Evolutionary conservation across 2,113 vertebrate genomes (phyloP).

Genomic region (Xiphophorus maculatus): DNA sequence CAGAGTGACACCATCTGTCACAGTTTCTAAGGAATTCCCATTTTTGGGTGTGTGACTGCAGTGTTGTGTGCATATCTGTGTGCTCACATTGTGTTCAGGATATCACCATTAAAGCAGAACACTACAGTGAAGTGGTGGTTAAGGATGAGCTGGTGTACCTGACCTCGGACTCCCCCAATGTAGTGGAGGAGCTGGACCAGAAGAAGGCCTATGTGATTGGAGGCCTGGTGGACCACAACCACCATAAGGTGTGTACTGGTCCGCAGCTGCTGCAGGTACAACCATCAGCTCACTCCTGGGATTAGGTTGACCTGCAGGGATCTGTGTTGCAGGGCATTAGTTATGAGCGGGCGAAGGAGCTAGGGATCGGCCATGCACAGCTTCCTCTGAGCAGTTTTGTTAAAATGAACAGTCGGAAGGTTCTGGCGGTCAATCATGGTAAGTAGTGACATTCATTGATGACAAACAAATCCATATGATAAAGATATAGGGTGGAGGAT

Average conservation of each 20-base stretch:
- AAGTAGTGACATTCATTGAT: conserved; percentile 49
- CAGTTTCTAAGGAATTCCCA: too few species aligned
- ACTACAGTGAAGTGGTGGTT: conserved; percentile 86
- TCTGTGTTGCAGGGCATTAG: conserved; percentile 85
- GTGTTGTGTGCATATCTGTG: background rate
- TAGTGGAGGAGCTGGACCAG: conserved; percentile 89
- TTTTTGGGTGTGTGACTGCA: too few species aligned
- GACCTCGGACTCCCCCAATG: conserved; percentile 94
- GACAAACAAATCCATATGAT: too few species aligned
- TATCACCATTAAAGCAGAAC: conserved; percentile 87
- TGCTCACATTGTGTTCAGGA: conserved; percentile 76
- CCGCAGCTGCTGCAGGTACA: background rate
- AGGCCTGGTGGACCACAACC: conserved; percentile 97
- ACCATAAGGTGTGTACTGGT: conserved; percentile 87
- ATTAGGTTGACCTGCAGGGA: too few species aligned
- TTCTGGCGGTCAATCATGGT: conserved; percentile 97
- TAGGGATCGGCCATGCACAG: conserved; percentile 90
- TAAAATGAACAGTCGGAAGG: conserved; percentile 97
- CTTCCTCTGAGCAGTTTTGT: conserved; percentile 93
- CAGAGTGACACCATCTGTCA: too few species aligned
- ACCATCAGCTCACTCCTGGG: too few species aligned
- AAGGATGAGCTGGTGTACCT: conserved; percentile 93
- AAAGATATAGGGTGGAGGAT: too few species aligned
- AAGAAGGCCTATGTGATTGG: conserved; percentile 94
- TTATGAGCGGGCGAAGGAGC: conserved; percentile 85